These are phyloP conservation scores for Picathartes gymnocephalus DNA, from an alignment of 2,113 vertebrate species.

Conservation along the genomic window DNA sequence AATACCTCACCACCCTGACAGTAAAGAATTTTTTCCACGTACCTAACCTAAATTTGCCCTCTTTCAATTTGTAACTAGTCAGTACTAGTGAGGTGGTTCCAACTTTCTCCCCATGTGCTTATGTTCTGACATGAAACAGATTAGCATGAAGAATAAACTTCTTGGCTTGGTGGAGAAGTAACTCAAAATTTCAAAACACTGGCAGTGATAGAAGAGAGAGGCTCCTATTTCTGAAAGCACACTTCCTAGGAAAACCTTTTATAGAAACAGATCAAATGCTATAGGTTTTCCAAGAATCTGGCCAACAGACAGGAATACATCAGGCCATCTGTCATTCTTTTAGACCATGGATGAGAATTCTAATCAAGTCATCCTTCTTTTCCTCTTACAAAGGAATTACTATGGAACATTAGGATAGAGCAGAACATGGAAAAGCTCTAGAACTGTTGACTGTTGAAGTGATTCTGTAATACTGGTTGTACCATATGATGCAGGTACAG, in stretches of 20 bases:
- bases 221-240: neutral
- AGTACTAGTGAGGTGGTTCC: neutral
- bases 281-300: neutral
- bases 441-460: neutral
- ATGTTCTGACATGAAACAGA: neutral
- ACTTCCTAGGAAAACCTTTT: neutral
- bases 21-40: neutral
- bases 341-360: neutral
- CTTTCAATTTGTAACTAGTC: neutral
- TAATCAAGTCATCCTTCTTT: neutral
- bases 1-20: neutral
- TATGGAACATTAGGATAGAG: neutral
- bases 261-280: neutral
- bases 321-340: neutral
- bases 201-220: neutral
- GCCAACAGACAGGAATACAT: neutral
- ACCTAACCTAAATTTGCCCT: neutral
- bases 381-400: neutral
- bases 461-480: neutral
- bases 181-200: neutral
- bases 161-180: neutral
- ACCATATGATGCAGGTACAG: neutral
- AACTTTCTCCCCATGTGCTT: neutral
- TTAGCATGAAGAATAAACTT: neutral
- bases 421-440: neutral